Evolutionary conservation across 2,113 vertebrate species (phyloP).

Genomic region (Vidua chalybeata): DNA sequence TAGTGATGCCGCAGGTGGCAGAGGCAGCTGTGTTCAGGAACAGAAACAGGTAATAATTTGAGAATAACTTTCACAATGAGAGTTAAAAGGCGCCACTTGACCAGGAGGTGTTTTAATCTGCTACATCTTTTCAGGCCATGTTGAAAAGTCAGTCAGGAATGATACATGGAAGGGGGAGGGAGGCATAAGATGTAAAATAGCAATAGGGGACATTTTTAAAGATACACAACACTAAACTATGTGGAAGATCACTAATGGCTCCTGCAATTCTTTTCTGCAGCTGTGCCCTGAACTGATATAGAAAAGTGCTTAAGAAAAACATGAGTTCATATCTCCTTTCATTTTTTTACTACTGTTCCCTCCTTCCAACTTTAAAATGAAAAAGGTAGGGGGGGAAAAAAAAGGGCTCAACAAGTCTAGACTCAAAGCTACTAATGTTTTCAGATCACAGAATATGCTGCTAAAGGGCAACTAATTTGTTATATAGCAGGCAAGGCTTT

Average conservation of each 20-base stretch:
- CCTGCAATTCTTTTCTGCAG: background rate
- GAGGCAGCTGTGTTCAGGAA: background rate
- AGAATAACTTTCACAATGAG: background rate
- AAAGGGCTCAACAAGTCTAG: background rate
- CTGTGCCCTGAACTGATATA: background rate
- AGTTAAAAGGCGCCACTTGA: background rate
- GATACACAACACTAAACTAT: accelerated
- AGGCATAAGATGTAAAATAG: background rate
- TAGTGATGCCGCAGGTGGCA: background rate
- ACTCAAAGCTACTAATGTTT: background rate
- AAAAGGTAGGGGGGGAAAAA: background rate
- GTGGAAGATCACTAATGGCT: background rate
- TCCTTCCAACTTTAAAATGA: background rate
- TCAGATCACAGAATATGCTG: background rate
- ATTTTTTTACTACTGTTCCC: background rate
- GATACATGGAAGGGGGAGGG: background rate
- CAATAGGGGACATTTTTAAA: background rate
- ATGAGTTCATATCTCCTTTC: background rate
- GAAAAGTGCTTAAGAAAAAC: background rate
- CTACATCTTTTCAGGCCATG: background rate
- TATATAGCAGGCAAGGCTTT: background rate
- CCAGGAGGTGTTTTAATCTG: background rate
- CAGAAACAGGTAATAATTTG: background rate
- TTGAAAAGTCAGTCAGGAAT: background rate
- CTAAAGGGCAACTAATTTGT: conserved; percentile 12